Evolutionary conservation across 2,113 vertebrate species (phyloP).

Genomic region (Oncorhynchus mykiss): DNA sequence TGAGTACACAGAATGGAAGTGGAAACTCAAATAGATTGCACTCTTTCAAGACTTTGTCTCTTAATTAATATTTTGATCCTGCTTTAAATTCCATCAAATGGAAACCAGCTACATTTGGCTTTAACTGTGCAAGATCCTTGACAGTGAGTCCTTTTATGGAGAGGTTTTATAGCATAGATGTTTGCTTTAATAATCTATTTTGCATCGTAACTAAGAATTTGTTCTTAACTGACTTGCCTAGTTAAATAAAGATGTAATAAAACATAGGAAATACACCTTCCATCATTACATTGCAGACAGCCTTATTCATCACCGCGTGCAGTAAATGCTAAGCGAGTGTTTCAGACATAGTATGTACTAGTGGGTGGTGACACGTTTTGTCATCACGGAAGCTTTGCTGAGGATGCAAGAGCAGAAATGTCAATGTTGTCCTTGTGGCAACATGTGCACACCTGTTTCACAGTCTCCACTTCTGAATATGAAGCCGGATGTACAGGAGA

Average conservation of each 20-base stretch:
- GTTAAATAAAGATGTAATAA: too few species aligned
- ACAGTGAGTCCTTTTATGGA: too few species aligned
- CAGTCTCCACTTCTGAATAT: conserved; percentile 22
- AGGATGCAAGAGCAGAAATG: conserved; percentile 48
- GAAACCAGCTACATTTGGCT: too few species aligned
- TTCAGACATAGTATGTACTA: conserved; percentile 52
- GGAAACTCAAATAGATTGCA: neutral
- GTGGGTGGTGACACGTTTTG: conserved; percentile 61
- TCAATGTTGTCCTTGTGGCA: conserved; percentile 64
- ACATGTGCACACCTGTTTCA: conserved; percentile 66
- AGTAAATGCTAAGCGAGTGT: conserved; percentile 59
- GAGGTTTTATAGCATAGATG: too few species aligned
- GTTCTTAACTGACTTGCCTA: too few species aligned
- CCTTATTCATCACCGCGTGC: conserved; percentile 56
- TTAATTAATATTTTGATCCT: too few species aligned
- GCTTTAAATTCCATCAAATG: too few species aligned
- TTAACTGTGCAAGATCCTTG: too few species aligned
- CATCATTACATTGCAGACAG: conserved; percentile 12
- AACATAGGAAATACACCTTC: neutral
- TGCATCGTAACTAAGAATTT: neutral
- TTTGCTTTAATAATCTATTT: neutral
- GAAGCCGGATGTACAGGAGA: conserved; percentile 17
- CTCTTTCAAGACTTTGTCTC: neutral
- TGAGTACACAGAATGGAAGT: neutral
- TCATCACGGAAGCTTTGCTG: conserved; percentile 65